Evolutionary conservation across 2,113 vertebrate genomes (phyloP), one percentile per base, ranked within the genome.

Genomic region (Callionymus lyra): DNA sequence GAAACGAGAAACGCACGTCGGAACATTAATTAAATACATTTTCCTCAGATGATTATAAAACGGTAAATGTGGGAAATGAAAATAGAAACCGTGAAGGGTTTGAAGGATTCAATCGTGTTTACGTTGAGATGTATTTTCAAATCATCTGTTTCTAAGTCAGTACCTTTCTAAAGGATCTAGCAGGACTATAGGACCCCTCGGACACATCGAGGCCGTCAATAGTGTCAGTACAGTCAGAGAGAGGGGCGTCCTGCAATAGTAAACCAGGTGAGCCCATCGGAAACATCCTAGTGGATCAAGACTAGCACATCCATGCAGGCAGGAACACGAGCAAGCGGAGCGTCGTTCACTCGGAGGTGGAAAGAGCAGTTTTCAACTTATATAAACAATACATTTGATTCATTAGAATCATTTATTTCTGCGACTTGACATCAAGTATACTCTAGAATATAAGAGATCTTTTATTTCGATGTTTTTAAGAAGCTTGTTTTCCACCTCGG

Each of bases 141-240:
- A 27, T 4, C 21, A 27, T 5, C 4, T 27, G 8, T 5, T 27
- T 27, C 21, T 27, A 5, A 8, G 81, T 68, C 83, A 87, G 86
- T 98, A 97, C 94, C 94, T 98, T 97, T 95, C 93, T 94, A 95
- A 92, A 68, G 89, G 90, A 87, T 83, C 85, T 93, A 95, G 91
- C 89, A 45, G 94, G 93, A 84, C 90, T 96, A 91, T 90, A 90
- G 88, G 88, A 86, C 85, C 90, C 90, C 89, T 91, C 90, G 89
- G 91, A 87, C 80, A 85, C 85, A 88, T 94, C 90, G 76, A 97
- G 89, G 91, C 90, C 93, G 83, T 96, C 91, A 91, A 97, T 91
- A 91, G 89, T 91, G 84, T 97, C 95, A 89, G 91, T 90, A 89
- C 93, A 98, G 95, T 96, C 95, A 90, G 95, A 98, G 73, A 97